Conservation (phyloP, 2,888 invertebrate species). For the Clivina fossor region DNA sequence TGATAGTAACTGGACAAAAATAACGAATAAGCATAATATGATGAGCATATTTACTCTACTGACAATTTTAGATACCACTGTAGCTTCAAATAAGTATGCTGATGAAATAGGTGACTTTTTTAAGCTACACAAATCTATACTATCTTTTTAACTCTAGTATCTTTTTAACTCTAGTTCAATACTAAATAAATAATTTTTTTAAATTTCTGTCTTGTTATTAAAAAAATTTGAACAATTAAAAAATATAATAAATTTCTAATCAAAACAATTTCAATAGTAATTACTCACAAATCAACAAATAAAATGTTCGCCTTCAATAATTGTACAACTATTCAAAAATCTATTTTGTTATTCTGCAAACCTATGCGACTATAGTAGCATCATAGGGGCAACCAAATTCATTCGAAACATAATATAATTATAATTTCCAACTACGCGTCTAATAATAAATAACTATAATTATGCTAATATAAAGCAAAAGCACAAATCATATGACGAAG, state of each 20-base stretch:
- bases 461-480: slow-evolving; percentile 35
- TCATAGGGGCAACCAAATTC: background rate
- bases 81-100: no score
- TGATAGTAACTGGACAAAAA: no score
- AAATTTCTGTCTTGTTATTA: background rate
- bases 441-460: slow-evolving; percentile 34
- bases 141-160: no score
- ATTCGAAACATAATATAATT: slow-evolving; percentile 23
- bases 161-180: no score
- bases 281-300: background rate
- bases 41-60: no score
- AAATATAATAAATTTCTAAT: background rate
- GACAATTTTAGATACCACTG: no score
- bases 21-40: no score
- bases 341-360: background rate
- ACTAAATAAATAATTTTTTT: no score
- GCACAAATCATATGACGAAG: slow-evolving; percentile 36
- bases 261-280: no score
- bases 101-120: no score
- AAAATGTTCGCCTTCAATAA: background rate
- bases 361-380: background rate
- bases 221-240: background rate
- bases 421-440: slow-evolving; percentile 30
- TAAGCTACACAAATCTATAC: no score
- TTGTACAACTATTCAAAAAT: background rate